phyloP scores from a whole-genome alignment of 2,888 invertebrate genomes.

The Drosophila multiciliata region DNA sequence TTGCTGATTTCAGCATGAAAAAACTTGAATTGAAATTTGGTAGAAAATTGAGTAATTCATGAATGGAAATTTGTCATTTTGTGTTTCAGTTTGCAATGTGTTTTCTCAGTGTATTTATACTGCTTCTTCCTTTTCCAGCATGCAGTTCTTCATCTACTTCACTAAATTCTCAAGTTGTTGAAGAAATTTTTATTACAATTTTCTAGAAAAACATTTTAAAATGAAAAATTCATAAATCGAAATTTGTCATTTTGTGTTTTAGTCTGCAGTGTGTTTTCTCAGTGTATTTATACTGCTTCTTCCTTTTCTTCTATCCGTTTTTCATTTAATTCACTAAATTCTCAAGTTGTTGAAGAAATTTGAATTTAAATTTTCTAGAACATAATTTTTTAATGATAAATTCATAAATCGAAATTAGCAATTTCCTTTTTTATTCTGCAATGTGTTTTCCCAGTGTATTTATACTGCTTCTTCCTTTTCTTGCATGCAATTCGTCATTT shows the following conservation, averaged over 20 bases:
- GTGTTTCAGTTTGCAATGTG: too few relatives aligned
- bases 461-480: conserved; percentile 1
- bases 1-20: background rate
- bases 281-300: conserved; percentile 2
- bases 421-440: too few relatives aligned
- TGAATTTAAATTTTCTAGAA: background rate
- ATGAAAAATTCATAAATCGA: background rate
- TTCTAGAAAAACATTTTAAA: background rate
- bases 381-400: background rate
- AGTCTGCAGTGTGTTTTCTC: background rate
- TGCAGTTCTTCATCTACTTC: conserved; percentile 59
- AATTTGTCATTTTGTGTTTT: too few relatives aligned
- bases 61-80: background rate
- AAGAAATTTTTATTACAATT: background rate
- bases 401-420: background rate
- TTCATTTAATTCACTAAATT: conserved; percentile 48
- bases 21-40: background rate
- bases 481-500: conserved; percentile 60
- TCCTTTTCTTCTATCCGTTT: conserved; percentile 30
- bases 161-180: too few relatives aligned
- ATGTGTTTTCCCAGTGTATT: background rate
- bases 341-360: too few relatives aligned
- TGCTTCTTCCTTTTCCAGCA: conserved; percentile 5
- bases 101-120: background rate
- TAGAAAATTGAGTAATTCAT: background rate